Evolutionary conservation across 2,797 vertebrate species (phyloP).

Genomic region (Erpetoichthys calabaricus): DNA sequence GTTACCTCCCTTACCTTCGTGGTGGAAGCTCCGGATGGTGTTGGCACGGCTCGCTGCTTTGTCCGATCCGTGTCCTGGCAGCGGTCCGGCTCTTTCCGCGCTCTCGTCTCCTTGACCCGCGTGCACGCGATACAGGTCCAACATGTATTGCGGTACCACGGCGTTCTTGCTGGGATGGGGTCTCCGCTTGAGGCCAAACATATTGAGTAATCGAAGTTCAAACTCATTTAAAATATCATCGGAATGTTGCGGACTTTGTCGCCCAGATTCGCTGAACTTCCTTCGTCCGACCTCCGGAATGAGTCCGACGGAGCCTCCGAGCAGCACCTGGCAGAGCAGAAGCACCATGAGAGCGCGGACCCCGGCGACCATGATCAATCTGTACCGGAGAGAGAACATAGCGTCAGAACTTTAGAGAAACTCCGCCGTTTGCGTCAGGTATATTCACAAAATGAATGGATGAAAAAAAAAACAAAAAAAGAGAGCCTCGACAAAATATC

Average conservation of each 20-base stretch:
- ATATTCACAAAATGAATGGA: slow-evolving; percentile 18
- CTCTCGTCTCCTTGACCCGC: slow-evolving; percentile 65
- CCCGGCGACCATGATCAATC: slow-evolving; percentile 95
- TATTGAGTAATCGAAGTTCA: slow-evolving; percentile 82
- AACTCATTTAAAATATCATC: slow-evolving; percentile 80
- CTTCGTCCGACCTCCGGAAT: slow-evolving; percentile 85
- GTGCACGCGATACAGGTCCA: slow-evolving; percentile 88
- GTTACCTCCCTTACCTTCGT: slow-evolving; percentile 82
- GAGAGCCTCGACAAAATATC: not conserved
- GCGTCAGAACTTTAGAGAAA: slow-evolving; percentile 34
- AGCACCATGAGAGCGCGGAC: slow-evolving; percentile 88
- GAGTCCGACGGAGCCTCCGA: slow-evolving; percentile 82
- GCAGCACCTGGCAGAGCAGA: slow-evolving; percentile 89
- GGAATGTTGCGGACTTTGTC: slow-evolving; percentile 67
- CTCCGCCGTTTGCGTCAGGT: slow-evolving; percentile 16
- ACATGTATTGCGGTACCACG: slow-evolving; percentile 89
- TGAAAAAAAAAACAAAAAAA: not conserved
- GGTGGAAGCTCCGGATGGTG: slow-evolving; percentile 94
- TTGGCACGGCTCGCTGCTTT: slow-evolving; percentile 82
- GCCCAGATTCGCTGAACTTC: slow-evolving; percentile 66
- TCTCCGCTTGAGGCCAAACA: slow-evolving; percentile 87
- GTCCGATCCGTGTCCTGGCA: slow-evolving; percentile 69
- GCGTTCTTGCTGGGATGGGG: slow-evolving; percentile 78
- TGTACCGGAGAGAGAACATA: slow-evolving; percentile 39
- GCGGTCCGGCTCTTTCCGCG: slow-evolving; percentile 48